phyloP scores from a whole-genome alignment of 30 jellyfish, hydroid and myxozoan genomes.

The Pseudorhiza aurosa region DNA sequence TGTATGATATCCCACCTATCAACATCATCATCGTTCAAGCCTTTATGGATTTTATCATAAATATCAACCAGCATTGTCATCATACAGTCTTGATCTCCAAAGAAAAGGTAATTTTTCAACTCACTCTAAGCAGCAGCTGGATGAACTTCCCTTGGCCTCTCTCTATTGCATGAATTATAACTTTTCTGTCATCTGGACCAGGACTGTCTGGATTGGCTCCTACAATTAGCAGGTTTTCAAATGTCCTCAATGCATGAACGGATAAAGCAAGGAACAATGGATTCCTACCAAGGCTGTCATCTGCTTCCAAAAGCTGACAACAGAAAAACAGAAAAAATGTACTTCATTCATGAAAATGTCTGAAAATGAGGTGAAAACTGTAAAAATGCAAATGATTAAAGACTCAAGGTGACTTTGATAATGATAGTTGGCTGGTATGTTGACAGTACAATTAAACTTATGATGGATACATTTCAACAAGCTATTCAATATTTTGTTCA shows the following conservation, averaged over 20 bases:
- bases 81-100: not conserved
- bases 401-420: too few relatives aligned
- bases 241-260: constrained; percentile 21
- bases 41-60: too few relatives aligned
- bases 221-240: constrained; percentile 51
- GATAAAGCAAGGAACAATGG: constrained; percentile 68
- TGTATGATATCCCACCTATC: too few relatives aligned
- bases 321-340: not conserved
- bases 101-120: not conserved
- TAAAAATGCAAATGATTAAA: too few relatives aligned
- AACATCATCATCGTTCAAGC: too few relatives aligned
- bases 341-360: too few relatives aligned
- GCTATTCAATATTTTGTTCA: too few relatives aligned
- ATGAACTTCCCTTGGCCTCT: constrained; percentile 59
- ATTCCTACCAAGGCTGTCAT: constrained; percentile 45
- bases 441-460: too few relatives aligned
- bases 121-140: constrained; percentile 32
- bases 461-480: too few relatives aligned
- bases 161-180: constrained; percentile 72
- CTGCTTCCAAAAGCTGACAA: constrained; percentile 43
- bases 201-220: constrained; percentile 53
- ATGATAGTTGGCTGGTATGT: too few relatives aligned
- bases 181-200: constrained; percentile 70
- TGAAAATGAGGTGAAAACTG: too few relatives aligned
- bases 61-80: too few relatives aligned